Evolutionary conservation across 2,113 vertebrate genomes (phyloP), one percentile per base, ranked within the genome.

Genomic region (Lonchura striata): DNA sequence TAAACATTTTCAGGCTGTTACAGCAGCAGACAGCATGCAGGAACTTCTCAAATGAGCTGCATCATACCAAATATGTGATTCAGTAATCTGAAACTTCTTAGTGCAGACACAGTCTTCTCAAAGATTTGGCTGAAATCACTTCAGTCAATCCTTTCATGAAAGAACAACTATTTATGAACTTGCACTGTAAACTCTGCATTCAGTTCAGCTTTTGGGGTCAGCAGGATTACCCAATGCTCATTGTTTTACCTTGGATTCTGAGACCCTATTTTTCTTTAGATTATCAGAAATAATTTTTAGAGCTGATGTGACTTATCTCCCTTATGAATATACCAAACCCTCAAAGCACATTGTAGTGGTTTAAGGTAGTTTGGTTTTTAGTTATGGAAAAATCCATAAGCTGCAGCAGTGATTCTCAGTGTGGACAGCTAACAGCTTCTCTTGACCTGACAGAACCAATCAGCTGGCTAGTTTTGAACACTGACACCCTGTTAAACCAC

Each of bases 171-270:
- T 64, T 82, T 47, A n/a, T 61, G 68, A 71, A 69, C 22, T 17
- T 37, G 31, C 15, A 6, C 13, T n/a, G 20, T 70, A 30, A 86
- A n/a, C 39, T 39, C 27, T 61, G 31, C 64, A 22, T 57, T 86
- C 22, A 11, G 9, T 49, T 83, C 52, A 33, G 53, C 39, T 31
- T 41, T 17, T 5, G 25, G 44, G 22, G 23, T 90, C 59, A 47
- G 46, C 8, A 1, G 10, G n/a, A 11, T 52, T 6, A 15, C 19
- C 35, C 22, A 0, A 7, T 46, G 3, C 20, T 72, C 39, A 30
- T 46, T 7, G 4, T 80, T 85, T 31, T 31, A 15, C 30, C 42
- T 44, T 81, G 59, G 41, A 47, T 64, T n/a, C 66, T 7, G 15
- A 59, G 39, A 1, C 8, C 23, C 30, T 75, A 3, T 28, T 66